These are phyloP conservation scores for Triplophysa tibetana DNA, from an alignment of 2,113 vertebrate genomes.

Conservation along the genomic window DNA sequence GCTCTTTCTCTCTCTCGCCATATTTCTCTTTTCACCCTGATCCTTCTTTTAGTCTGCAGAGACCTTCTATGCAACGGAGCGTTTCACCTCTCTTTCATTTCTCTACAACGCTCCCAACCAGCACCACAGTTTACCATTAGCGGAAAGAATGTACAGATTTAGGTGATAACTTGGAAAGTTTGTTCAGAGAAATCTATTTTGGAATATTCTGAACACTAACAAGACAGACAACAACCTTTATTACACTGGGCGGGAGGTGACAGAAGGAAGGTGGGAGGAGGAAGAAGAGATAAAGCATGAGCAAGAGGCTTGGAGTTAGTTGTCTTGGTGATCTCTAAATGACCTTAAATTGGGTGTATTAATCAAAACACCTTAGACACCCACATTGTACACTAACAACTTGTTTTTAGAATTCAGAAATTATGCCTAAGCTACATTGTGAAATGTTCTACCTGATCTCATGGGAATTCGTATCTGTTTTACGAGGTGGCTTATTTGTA, in stretches of 20 bases:
- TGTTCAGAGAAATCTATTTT: neutral
- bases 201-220: slow-evolving; percentile 42
- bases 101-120: neutral
- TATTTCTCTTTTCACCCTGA: slow-evolving; percentile 39
- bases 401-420: neutral
- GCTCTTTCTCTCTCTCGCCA: slow-evolving; percentile 24
- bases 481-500: too few species aligned
- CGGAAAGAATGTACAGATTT: neutral
- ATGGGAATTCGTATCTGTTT: too few species aligned
- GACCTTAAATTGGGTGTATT: neutral
- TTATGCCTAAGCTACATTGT: too few species aligned
- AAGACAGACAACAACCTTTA: slow-evolving; percentile 48
- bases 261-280: slow-evolving; percentile 28
- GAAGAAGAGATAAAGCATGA: slow-evolving; percentile 19
- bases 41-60: slow-evolving; percentile 50
- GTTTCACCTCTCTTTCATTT: slow-evolving; percentile 20
- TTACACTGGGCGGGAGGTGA: slow-evolving; percentile 33
- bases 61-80: slow-evolving; percentile 37
- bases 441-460: too few species aligned
- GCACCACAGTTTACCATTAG: neutral
- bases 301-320: slow-evolving; percentile 5
- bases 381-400: neutral
- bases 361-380: neutral
- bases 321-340: neutral
- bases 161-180: neutral